Conservation (phyloP, 2,797 vertebrate genomes). For the Ambastaia sidthimunki region DNA sequence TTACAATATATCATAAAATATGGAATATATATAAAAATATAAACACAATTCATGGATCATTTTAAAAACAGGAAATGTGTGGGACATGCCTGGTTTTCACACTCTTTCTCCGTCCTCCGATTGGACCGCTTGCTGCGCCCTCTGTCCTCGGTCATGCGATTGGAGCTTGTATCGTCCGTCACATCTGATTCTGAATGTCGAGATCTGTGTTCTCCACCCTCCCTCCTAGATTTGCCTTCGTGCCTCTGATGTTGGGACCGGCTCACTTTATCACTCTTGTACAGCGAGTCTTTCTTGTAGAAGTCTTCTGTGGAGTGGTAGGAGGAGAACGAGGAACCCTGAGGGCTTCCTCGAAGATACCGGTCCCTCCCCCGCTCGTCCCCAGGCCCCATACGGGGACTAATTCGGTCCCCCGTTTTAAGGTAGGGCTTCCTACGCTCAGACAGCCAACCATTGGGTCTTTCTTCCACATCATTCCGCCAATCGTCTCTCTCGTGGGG, state of each 20-base stretch:
- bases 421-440: slow-evolving; percentile 89
- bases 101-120: slow-evolving; percentile 69
- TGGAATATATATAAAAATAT: too few relatives aligned
- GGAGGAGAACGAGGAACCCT: slow-evolving; percentile 74
- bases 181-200: slow-evolving; percentile 77
- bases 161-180: slow-evolving; percentile 66
- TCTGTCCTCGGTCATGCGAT: slow-evolving; percentile 70
- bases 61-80: background rate
- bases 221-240: slow-evolving; percentile 82
- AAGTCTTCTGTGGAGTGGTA: slow-evolving; percentile 87
- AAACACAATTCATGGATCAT: too few relatives aligned
- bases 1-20: too few relatives aligned
- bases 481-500: slow-evolving; percentile 79
- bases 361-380: slow-evolving; percentile 87
- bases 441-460: slow-evolving; percentile 77
- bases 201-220: slow-evolving; percentile 75
- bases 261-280: slow-evolving; percentile 82
- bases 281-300: slow-evolving; percentile 83
- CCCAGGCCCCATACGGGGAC: slow-evolving; percentile 72
- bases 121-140: slow-evolving; percentile 76
- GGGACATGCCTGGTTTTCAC: slow-evolving; percentile 69
- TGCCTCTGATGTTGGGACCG: slow-evolving; percentile 81
- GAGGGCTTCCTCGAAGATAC: slow-evolving; percentile 81
- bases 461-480: slow-evolving; percentile 88
- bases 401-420: slow-evolving; percentile 71